phyloP scores from a whole-genome alignment of 2,888 invertebrate species.

The Germaria angustata region DNA sequence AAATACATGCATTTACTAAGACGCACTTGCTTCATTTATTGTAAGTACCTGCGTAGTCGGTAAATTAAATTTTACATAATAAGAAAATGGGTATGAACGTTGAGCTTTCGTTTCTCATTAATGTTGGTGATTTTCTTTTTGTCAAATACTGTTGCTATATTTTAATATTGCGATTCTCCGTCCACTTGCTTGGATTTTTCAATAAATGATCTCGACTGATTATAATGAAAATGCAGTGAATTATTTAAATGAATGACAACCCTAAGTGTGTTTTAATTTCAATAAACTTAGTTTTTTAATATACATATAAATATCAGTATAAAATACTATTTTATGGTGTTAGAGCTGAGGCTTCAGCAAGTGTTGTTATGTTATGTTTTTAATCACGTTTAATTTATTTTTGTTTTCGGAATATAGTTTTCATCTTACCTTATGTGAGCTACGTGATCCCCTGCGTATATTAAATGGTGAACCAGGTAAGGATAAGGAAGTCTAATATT shows the following conservation, averaged over 20 bases:
- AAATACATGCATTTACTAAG: too few relatives aligned
- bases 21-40: too few relatives aligned
- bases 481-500: slow-evolving; percentile 93
- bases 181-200: too few relatives aligned
- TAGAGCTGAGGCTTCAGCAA: slow-evolving; percentile 29
- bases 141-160: too few relatives aligned
- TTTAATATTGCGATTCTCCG: background rate
- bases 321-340: slow-evolving; percentile 10
- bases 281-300: background rate
- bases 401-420: slow-evolving; percentile 54
- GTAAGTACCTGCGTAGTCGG: too few relatives aligned
- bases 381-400: slow-evolving; percentile 12
- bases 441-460: slow-evolving; percentile 92
- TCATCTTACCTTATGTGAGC: slow-evolving; percentile 87
- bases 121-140: too few relatives aligned
- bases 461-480: slow-evolving; percentile 98
- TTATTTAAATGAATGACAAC: slow-evolving; percentile 40
- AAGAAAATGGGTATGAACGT: too few relatives aligned
- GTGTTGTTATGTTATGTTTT: slow-evolving; percentile 25
- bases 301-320: slow-evolving; percentile 2
- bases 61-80: too few relatives aligned
- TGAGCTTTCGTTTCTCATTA: too few relatives aligned
- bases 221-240: slow-evolving; percentile 14
- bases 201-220: slow-evolving; percentile 1
- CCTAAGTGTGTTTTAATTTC: slow-evolving; percentile 59